Conservation (phyloP, 2,888 invertebrate species). For the Nephrotoma flavescens region DNA sequence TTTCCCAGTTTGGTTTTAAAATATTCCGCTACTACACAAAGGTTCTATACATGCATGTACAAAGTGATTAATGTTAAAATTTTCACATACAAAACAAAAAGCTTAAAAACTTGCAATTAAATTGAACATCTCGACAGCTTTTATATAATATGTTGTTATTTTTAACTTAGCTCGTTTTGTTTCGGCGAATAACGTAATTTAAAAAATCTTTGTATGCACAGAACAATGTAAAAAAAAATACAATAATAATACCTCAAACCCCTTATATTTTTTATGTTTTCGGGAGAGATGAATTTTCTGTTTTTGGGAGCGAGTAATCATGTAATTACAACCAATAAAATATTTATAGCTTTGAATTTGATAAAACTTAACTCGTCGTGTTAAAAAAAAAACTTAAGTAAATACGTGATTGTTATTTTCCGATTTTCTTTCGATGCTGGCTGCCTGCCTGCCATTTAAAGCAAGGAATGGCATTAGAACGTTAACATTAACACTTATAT, state of each 20-base stretch:
- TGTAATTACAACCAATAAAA: neutral
- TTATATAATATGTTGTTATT: neutral
- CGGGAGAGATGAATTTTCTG: neutral
- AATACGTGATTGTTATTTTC: neutral
- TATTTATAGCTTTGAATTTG: neutral
- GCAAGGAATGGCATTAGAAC: neutral
- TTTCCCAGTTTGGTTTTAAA: no score
- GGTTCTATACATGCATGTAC: no score
- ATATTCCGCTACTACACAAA: no score
- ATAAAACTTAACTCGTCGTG: neutral
- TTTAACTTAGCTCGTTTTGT: neutral
- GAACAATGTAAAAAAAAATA: neutral
- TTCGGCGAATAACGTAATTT: neutral
- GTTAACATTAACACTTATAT: neutral
- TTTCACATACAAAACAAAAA: neutral
- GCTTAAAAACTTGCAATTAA: neutral
- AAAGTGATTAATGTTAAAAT: neutral
- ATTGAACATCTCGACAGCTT: neutral
- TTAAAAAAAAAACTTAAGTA: neutral
- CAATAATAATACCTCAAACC: neutral
- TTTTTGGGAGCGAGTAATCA: neutral
- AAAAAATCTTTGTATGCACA: neutral
- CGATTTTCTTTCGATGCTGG: neutral
- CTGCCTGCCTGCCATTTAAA: neutral
- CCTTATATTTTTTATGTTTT: neutral